Evolutionary conservation across 2,113 vertebrate genomes (phyloP), one percentile per base, ranked within the genome.

Genomic region (Arothron firmamentum): DNA sequence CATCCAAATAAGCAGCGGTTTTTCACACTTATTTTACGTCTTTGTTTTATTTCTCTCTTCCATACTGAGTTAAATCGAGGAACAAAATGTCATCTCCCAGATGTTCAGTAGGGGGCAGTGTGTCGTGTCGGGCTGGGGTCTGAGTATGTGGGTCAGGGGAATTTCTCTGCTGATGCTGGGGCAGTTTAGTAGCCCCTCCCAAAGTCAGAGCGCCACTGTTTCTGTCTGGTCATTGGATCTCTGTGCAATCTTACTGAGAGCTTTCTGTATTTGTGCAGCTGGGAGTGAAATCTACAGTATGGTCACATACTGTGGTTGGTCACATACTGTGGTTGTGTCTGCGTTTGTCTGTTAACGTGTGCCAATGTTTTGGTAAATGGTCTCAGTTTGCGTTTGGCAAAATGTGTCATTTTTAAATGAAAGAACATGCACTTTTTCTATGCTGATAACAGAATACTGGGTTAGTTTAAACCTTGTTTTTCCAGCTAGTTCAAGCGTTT

Each of bases 231-330:
- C 74, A 77, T 64, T 54, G 71, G 80, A 81, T 72, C 76, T 70
- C 60, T 75, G 49, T 68, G 63, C 51, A 59, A 59, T 78, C 67
- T 41, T 42, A 65, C 71, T 72, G 77, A 83, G 66, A 52, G 38
- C 68, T 54, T 74, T 81, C 74, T 85, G 78, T 85, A 53, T 85
- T 86, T 87, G 72, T 83, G 74, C 85, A 86, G 80, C 83, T 86
- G 85, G 79, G 65, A 85, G 67, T 79, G 65, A 80, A 85, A 83
- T 76, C 72, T 72, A 69, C 77, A 71, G 73, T 38, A 17, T 4
- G n/a, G 15, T 77, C 69, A 70, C 73, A 77, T 45, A 52, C 55
- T 45, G 20, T 0, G 16, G 6, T 13, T 34, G 13, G n/a, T n/a
- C n/a, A n/a, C n/a, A n/a, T n/a, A n/a, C n/a, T 53, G 57, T 47